Evolutionary conservation across 92 coral and sea anemone genomes (phyloP), one percentile per base, ranked within the genome.

Genomic region (Pocillopora meandrina): DNA sequence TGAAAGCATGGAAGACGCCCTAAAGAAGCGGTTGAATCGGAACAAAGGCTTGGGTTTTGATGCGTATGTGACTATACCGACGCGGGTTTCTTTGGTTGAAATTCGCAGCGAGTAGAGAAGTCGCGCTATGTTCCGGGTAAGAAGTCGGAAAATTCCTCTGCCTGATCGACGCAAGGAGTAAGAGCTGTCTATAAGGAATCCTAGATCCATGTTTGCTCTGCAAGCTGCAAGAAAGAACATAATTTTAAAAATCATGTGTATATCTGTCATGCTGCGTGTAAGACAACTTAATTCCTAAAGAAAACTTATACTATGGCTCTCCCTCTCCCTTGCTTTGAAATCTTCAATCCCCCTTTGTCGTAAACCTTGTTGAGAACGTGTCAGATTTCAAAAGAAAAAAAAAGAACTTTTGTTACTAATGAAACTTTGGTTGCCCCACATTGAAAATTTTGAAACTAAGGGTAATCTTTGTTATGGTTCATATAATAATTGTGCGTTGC

Each of bases 141-240:
- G 91, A 18, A 84, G 87, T 65, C 63, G 80, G 72, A 92, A 94
- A 78, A 86, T 84, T 17, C 87, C 70, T 9, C 83, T 84, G 2
- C 94, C 93, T 6, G 81, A 76, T 49, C 89, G 85, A 65, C 76
- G 52, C 61, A 87, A 52, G 49, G 83, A 83, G 19, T 88, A 85
- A 35, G 95, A 89, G 18, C 89, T 89, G 64, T 94, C 98, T 35
- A 94, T 92, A 1, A 92, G 84, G 91, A 92, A 94, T 17, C 89
- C 98, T 52, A 94, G 87, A 68, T 94, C 95, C 70, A 94, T 80
- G 52, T 74, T 85, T 15, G 98, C 93, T 70, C 78, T 68, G 87
- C 98, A 94, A 20, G 82, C 97, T 93, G 86, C 12, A 63, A 4
- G 68, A 17, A 64, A 76, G 26, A 31, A 76, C 52, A 42, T 42